Evolutionary conservation across 2,113 vertebrate species (phyloP).

Genomic region (Labeo catla): DNA sequence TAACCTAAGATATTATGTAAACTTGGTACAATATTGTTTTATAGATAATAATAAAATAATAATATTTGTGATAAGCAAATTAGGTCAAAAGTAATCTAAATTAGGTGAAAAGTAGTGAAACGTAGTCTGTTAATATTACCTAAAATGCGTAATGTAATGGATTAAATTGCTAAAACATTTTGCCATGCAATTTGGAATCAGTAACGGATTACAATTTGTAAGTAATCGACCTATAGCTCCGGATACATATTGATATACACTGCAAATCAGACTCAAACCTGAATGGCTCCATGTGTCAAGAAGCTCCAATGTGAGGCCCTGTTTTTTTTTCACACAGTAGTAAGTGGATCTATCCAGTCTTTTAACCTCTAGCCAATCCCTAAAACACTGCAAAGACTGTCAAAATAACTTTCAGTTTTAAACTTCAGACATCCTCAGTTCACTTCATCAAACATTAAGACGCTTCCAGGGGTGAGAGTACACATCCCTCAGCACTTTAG

Average conservation of each 20-base stretch:
- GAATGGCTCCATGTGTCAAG: not conserved
- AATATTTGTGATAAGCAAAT: too few relatives aligned
- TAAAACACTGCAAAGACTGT: not conserved
- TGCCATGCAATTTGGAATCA: too few relatives aligned
- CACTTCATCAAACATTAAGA: conserved; percentile 26
- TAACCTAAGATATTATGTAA: too few relatives aligned
- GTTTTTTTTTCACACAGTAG: not conserved
- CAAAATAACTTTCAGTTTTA: conserved; percentile 28
- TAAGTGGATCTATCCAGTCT: not conserved
- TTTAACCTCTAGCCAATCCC: not conserved
- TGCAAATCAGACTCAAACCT: not conserved
- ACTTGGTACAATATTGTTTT: too few relatives aligned
- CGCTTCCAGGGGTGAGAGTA: conserved; percentile 37
- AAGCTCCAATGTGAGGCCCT: not conserved
- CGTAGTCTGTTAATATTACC: too few relatives aligned
- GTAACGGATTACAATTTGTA: too few relatives aligned
- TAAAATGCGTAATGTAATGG: too few relatives aligned
- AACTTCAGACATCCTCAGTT: conserved; percentile 21
- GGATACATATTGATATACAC: not conserved
- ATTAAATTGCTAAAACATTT: too few relatives aligned
- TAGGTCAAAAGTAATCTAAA: too few relatives aligned
- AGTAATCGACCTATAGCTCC: too few relatives aligned
- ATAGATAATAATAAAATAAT: too few relatives aligned
- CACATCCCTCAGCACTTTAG: conserved; percentile 48
- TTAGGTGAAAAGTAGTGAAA: too few relatives aligned